Base-by-base conservation (phyloP, 2,113 vertebrate species). In the Mugil cephalus region DNA sequence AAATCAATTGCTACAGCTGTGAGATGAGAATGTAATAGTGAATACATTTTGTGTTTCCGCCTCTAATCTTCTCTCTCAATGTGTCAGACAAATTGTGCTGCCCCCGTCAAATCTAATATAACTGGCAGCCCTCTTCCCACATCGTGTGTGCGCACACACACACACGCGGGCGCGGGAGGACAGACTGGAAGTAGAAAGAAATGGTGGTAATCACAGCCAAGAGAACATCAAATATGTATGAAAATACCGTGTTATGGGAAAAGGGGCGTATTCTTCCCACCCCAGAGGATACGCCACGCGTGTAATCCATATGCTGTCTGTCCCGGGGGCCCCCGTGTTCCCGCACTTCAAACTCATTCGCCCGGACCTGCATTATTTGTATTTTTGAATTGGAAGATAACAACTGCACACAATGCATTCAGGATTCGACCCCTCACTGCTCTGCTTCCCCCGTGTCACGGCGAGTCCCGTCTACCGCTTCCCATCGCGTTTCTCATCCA, bases 11-110 rank as follows among this genome's bases (percentile, higher is more conserved):
- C 87, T 85, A 83, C 87, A 89, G 90, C 90, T 87, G 84, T 79
- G 83, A 87, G 86, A 91, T 88, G 91, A 88, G 87, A 88, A 84
- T 80, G 86, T 88, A 88, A 91, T 89, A 76, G 82, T 85, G 90
- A 91, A 91, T 91, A 86, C 85, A 90, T 91, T 91, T 85, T 83
- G 83, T 86, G 84, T 88, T 87, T 79, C 84, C 75, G 65, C 66
- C 47, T 91, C 83, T 90, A 92, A 92, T 93, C 91, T 93, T 91
- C 79, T 90, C 65, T 85, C 83, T 90, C 90, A 91, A 89, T 86
- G 88, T 88, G 86, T 91, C 91, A 87, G 78, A 89, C 82, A 90
- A 92, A 92, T 92, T 90, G 85, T 90, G 87, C 87, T 83, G 90
- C 86, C 74, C 83, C 74, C 74, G 78, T 85, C 85, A 93, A 91